phyloP scores from a whole-genome alignment of 2,888 invertebrate genomes.

The Proisotoma minuta region DNA sequence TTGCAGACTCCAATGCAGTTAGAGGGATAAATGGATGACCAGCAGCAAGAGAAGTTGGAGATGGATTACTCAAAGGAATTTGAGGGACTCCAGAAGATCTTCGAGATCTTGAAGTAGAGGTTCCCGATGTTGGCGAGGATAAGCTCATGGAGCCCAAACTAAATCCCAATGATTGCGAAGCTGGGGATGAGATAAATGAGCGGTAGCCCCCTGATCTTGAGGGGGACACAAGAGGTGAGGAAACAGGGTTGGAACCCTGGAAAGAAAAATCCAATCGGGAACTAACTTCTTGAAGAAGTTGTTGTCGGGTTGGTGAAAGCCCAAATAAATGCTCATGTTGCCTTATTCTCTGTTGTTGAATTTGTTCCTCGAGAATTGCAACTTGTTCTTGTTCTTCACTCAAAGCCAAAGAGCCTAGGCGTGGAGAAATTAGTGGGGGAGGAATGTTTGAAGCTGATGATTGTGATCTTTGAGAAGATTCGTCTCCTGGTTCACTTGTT shows the following conservation, averaged over 20 bases:
- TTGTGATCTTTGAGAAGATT: neutral
- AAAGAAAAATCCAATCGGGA: neutral
- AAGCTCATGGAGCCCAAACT: constrained; percentile 7
- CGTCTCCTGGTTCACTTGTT: neutral
- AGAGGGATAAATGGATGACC: constrained; percentile 26
- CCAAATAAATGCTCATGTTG: neutral
- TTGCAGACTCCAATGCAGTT: constrained; percentile 23
- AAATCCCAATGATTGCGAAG: constrained; percentile 1
- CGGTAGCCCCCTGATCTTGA: neutral
- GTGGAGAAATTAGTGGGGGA: too few relatives aligned
- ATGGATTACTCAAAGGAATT: constrained; percentile 3
- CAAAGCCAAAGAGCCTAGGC: neutral
- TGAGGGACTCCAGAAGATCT: neutral
- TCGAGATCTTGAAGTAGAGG: too few relatives aligned
- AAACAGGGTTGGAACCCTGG: neutral
- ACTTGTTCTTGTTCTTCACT: neutral
- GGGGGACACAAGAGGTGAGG: neutral
- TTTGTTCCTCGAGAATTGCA: neutral
- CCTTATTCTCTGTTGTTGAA: neutral
- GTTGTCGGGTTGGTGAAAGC: neutral
- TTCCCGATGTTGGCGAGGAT: neutral
- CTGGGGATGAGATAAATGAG: neutral
- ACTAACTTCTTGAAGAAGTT: neutral
- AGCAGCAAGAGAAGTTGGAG: constrained; percentile 26
- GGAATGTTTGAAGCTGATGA: neutral